Evolutionary conservation across 1,140 invertebrate species (phyloP), one percentile per base, ranked within the genome.

Genomic region (Plutomurus gul): DNA sequence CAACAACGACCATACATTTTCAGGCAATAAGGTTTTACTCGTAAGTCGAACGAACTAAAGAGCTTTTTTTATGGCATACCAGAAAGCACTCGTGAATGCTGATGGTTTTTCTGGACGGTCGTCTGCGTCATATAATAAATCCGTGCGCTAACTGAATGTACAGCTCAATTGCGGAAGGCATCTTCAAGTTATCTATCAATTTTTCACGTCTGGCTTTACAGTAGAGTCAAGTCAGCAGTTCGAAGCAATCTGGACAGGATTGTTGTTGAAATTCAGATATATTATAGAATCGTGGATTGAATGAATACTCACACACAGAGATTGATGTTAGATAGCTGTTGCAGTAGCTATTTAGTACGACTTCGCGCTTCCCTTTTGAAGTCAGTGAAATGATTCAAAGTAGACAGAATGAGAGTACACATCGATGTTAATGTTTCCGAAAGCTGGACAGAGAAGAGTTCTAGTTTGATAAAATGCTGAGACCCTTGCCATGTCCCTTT

Each of bases 51-150:
- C 13, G 27, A 65, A 65, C 56, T 65, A 65, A 65, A 65, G 56
- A 65, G 56, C 13, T 65, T 65, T 65, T n/a, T 65, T 65, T 65
- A 36, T 65, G 18, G 27, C 25, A 36, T n/a, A 33, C 30, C 56
- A 65, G 13, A 65, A 33, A 1, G 10, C 39, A 13, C 39, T 43
- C n/a, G 11, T 43, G 16, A 65, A 22, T 25, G 25, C 6, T 25
- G 3, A 30, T n/a, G n/a, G 56, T 65, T 65, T 65, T 65, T 65
- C 56, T 65, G 56, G 56, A 65, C 13, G 13, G 56, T 65, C 30
- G 56, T 65, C 56, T 65, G 30, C 30, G 56, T 65, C 56, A 16
- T 65, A 30, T 65, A 65, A 65, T 65, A 65, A 65, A 65, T 33
- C 56, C 56, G 56, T 65, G 56, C 27, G 56, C 36, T 65, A 65